Conservation (phyloP, 2,888 invertebrate genomes). For the Microctonus aethiopoides region DNA sequence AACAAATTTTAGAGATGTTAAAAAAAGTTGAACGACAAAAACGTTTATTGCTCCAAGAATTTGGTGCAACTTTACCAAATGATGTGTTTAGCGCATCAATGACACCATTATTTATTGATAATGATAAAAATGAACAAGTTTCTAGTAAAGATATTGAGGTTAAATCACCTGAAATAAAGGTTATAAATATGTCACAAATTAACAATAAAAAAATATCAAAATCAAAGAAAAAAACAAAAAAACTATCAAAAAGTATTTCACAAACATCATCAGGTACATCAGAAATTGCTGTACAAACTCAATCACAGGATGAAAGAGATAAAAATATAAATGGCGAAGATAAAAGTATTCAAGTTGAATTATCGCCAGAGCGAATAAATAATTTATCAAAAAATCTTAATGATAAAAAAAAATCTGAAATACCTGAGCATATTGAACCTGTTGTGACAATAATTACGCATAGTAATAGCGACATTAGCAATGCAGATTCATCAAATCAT, state of each 20-base stretch:
- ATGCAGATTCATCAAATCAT: constrained; percentile 43
- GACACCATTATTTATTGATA: constrained; percentile 51
- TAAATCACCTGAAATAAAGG: constrained; percentile 55
- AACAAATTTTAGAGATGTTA: constrained; percentile 59
- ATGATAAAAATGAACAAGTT: constrained; percentile 1
- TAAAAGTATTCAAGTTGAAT: constrained; percentile 49
- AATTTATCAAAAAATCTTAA: constrained; percentile 1
- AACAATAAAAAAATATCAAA: constrained; percentile 29
- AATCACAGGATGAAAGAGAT: constrained; percentile 36
- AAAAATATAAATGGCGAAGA: constrained; percentile 44
- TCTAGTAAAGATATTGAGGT: constrained; percentile 16
- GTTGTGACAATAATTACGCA: constrained; percentile 53
- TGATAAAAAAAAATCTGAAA: constrained; percentile 1
- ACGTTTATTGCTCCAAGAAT: constrained; percentile 56
- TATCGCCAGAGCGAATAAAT: constrained; percentile 14
- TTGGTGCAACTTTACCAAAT: constrained; percentile 57
- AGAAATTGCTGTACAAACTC: constrained; percentile 56
- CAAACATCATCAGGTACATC: constrained; percentile 25
- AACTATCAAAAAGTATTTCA: constrained; percentile 21
- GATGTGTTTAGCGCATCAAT: constrained; percentile 56
- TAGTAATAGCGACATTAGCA: constrained; percentile 43
- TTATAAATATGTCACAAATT: constrained; percentile 55
- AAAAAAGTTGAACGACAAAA: constrained; percentile 61
- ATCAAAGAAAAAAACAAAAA: constrained; percentile 39
- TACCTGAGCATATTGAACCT: constrained; percentile 50